These are phyloP conservation scores for Malurus elegans DNA, from an alignment of 2,113 vertebrate genomes.

Conservation along the genomic window DNA sequence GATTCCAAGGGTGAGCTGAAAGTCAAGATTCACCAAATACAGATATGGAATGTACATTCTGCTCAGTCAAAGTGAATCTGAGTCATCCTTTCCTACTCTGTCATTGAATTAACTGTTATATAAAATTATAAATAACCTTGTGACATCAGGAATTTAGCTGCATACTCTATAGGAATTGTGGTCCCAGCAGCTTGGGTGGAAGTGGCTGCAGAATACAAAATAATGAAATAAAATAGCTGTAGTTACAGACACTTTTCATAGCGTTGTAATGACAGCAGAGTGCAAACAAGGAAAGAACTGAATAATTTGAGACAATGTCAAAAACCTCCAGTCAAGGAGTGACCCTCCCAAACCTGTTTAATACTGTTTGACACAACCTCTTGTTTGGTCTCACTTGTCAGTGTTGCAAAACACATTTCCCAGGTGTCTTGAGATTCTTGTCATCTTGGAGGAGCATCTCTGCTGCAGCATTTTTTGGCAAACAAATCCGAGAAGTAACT, in stretches of 20 bases:
- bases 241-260: neutral
- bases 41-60: neutral
- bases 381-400: neutral
- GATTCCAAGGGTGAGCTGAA: neutral
- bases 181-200: neutral
- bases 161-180: neutral
- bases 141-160: neutral
- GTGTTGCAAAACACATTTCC: neutral
- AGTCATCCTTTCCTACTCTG: neutral
- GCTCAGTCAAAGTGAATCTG: neutral
- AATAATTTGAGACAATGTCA: neutral
- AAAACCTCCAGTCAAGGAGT: neutral
- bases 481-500: neutral
- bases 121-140: neutral
- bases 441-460: neutral
- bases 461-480: neutral
- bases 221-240: neutral
- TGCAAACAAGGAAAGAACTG: neutral
- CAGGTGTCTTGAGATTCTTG: neutral
- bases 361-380: neutral
- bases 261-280: neutral
- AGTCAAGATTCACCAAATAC: neutral
- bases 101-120: neutral
- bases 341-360: neutral
- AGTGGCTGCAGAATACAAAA: neutral